Conservation (phyloP, 30 jellyfish, hydroid and myxozoan species). For the Morbakka virulenta region DNA sequence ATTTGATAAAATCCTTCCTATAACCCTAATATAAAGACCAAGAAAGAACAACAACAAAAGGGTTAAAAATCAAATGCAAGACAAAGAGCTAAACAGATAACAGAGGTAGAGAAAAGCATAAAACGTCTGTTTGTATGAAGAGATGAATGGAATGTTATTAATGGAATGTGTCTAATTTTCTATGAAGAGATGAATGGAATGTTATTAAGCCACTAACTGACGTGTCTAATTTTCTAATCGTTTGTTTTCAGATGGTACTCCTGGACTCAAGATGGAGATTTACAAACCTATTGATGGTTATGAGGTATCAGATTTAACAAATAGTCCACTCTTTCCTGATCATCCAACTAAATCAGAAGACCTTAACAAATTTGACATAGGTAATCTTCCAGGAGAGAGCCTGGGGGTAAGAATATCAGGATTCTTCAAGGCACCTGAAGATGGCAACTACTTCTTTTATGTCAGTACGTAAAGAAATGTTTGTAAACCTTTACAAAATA, state of each 20-base stretch:
- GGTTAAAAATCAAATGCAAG: too few species aligned
- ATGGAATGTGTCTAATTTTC: too few species aligned
- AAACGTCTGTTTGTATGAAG: too few species aligned
- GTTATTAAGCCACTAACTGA: too few species aligned
- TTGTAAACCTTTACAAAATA: too few species aligned
- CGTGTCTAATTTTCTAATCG: not conserved
- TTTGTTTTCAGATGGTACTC: constrained; percentile 43
- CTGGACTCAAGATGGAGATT: constrained; percentile 78
- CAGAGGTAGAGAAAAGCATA: too few species aligned
- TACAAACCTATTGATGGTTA: constrained; percentile 75
- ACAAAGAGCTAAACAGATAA: too few species aligned
- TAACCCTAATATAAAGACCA: too few species aligned
- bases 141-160: too few species aligned
- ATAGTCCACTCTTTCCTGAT: constrained; percentile 59
- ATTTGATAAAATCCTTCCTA: too few species aligned
- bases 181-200: too few species aligned
- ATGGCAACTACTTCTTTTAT: constrained; percentile 74
- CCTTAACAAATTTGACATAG: constrained; percentile 36
- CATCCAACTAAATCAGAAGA: constrained; percentile 70
- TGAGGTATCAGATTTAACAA: constrained; percentile 54
- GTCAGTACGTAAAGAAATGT: constrained; percentile 54
- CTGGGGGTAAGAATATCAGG: constrained; percentile 76
- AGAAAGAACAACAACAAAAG: too few species aligned
- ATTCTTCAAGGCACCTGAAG: constrained; percentile 76
- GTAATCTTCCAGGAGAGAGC: constrained; percentile 66